Base-by-base conservation (phyloP, 1,140 invertebrate genomes). In the Papilio polyxenes region DNA sequence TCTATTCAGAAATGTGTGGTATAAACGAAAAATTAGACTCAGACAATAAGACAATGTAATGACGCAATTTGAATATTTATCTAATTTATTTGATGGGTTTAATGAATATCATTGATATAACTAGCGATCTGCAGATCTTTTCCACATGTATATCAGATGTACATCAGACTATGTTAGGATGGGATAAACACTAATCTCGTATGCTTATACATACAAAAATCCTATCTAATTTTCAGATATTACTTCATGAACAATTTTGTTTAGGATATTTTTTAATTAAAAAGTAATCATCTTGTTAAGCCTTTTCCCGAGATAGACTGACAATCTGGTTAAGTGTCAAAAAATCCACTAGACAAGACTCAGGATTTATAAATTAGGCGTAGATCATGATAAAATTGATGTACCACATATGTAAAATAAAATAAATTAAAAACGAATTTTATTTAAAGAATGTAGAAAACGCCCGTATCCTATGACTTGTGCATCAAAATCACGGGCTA, bases 1-100 rank as follows among this genome's bases (percentile, higher is more conserved):
- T 88, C 86, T 85, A 89, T 86, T 90, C 88, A 87, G 88, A 86
- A 85, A 87, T 86, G 80, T 76, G 37, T 74, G 84, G 84, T 82
- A 53, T 75, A 91, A 91, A 82, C 76, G 49, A 78, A 78, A 51
- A 82, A 69, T 20, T 44, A 51, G 48, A 49, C n/a, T 20, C 9
- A 20, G 31, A 72, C 23, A 40, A 72, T 37, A 72, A 20, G 56
- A 59, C 56, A 59, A 59, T 59, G n/a, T 59, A 59, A 59, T 59
- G n/a, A 59, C 56, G n/a, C 17, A 20, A 59, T 59, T 59, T 59
- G 7, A 6, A 20, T 59, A 20, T 20, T 59, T 59, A 20, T 59
- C 56, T 53, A 17, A 53, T 53, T 17, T 6, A 53, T 7, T 8
- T 59, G 56, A 8, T 10, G n/a, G 2, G 8, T 5, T 23, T 72